Evolutionary conservation across 2,888 invertebrate species (phyloP).

Genomic region (Drosophila prostipennis): DNA sequence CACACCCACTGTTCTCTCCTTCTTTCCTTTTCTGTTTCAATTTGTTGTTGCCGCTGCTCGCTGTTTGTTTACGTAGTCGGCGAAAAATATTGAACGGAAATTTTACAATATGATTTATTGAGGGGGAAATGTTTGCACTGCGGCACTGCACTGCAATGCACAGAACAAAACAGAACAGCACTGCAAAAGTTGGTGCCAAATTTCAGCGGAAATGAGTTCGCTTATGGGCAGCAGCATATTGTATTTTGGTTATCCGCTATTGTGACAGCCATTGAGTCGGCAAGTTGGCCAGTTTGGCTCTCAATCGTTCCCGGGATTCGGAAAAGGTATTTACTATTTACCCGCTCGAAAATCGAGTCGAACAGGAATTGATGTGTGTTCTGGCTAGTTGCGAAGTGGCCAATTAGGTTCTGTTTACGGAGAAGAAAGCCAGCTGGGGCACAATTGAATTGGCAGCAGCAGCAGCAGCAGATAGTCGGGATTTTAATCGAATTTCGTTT

Average conservation of each 20-base stretch:
- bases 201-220: conserved; percentile 75
- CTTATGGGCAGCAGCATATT: conserved; percentile 72
- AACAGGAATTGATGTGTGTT: conserved; percentile 27
- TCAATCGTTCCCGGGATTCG: background rate
- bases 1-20: conserved; percentile 7
- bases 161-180: conserved; percentile 26
- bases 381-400: conserved; percentile 51
- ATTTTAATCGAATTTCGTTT: conserved; percentile 31
- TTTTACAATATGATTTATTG: conserved; percentile 77
- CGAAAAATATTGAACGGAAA: conserved; percentile 77
- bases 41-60: conserved; percentile 57
- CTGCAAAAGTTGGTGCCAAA: conserved; percentile 65
- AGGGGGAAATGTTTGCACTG: conserved; percentile 27
- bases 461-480: conserved; percentile 14
- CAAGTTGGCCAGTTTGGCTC: conserved; percentile 30
- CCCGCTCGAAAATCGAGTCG: conserved; percentile 10
- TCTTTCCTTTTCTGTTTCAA: conserved; percentile 52
- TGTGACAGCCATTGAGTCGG: conserved; percentile 56
- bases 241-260: conserved; percentile 75
- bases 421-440: conserved; percentile 25
- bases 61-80: conserved; percentile 70
- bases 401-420: conserved; percentile 58
- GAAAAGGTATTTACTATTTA: conserved; percentile 59
- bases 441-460: conserved; percentile 10
- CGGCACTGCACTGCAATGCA: conserved; percentile 15